Conservation (phyloP, 2,888 invertebrate genomes). For the Andrena bucephala region DNA sequence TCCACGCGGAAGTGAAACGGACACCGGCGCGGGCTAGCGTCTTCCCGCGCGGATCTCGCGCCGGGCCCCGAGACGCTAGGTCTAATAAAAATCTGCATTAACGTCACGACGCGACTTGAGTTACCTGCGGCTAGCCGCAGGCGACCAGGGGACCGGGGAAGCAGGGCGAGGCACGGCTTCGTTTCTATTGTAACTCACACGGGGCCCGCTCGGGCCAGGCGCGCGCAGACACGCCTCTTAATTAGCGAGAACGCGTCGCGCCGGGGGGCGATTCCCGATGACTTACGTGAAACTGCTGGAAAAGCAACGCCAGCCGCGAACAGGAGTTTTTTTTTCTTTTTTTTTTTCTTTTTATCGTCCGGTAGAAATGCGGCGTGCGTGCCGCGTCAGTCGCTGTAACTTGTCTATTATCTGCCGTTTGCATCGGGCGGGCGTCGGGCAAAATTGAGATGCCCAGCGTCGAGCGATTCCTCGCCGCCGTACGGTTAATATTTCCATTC, state of each 20-base stretch:
- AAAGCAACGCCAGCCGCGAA: slow-evolving; percentile 52
- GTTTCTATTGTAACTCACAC: slow-evolving; percentile 64
- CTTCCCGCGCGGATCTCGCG: slow-evolving; percentile 8
- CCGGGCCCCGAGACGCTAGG: background rate
- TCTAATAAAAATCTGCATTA: slow-evolving; percentile 58
- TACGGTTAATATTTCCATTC: slow-evolving; percentile 30
- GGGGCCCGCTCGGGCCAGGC: background rate
- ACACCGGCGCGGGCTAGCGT: slow-evolving; percentile 40
- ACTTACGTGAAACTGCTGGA: slow-evolving; percentile 58
- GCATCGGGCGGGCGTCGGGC: slow-evolving; percentile 58
- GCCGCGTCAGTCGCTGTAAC: slow-evolving; percentile 36
- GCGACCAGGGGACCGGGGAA: slow-evolving; percentile 6
- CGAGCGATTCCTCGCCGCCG: slow-evolving; percentile 38
- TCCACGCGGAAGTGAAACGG: slow-evolving; percentile 66
- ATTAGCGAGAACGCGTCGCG: slow-evolving; percentile 61
- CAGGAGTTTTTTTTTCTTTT: slow-evolving; percentile 14
- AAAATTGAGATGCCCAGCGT: slow-evolving; percentile 62
- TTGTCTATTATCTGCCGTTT: slow-evolving; percentile 63
- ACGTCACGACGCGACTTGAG: slow-evolving; percentile 51
- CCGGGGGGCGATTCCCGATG: slow-evolving; percentile 49
- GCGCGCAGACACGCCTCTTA: slow-evolving; percentile 58
- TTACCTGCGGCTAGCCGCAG: slow-evolving; percentile 65
- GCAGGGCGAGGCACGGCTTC: background rate
- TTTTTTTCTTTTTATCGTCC: slow-evolving; percentile 33
- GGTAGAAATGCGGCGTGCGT: slow-evolving; percentile 34